Percentiles rank a stretch among this genome's conserved stretches.
Evolutionary conservation across 2,113 vertebrate genomes (phyloP).

Genomic region (Laterallus jamaicensis): DNA sequence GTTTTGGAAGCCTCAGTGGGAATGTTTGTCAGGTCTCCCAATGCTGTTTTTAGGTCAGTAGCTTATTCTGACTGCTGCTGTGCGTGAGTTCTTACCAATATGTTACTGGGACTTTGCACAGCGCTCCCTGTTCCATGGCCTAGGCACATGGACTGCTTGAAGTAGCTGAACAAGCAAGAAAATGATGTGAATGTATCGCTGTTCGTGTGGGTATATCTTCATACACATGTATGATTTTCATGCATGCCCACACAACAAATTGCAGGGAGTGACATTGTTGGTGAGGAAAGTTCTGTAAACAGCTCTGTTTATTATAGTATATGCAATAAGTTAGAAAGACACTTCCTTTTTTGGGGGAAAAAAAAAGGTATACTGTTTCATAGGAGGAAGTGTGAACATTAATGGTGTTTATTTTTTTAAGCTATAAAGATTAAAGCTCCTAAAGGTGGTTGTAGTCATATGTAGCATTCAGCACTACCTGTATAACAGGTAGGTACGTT

Average conservation of each 20-base stretch:
- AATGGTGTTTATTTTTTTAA: not conserved
- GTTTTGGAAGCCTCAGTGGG: not conserved
- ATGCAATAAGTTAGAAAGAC: not conserved
- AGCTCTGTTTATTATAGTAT: not conserved
- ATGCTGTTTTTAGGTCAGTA: not conserved
- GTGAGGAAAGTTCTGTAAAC: not conserved
- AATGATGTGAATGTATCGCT: not conserved
- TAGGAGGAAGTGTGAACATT: not conserved
- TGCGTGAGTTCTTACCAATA: not conserved
- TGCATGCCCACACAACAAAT: not conserved
- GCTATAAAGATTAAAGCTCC: not conserved
- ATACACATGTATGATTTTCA: rapidly evolving
- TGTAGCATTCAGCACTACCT: not conserved
- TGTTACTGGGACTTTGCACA: not conserved
- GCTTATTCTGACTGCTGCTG: not conserved
- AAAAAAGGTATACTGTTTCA: not conserved
- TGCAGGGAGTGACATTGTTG: not conserved
- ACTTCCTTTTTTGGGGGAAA: not conserved
- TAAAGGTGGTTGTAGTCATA: not conserved
- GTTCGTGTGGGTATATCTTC: not conserved
- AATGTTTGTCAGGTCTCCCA: not conserved
- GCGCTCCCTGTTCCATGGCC: not conserved
- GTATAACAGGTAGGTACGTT: not conserved
- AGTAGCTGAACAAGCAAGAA: not conserved
- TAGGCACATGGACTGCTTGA: not conserved